phyloP scores from a whole-genome alignment of 2,797 vertebrate species.

The Lepus townsendii region DNA sequence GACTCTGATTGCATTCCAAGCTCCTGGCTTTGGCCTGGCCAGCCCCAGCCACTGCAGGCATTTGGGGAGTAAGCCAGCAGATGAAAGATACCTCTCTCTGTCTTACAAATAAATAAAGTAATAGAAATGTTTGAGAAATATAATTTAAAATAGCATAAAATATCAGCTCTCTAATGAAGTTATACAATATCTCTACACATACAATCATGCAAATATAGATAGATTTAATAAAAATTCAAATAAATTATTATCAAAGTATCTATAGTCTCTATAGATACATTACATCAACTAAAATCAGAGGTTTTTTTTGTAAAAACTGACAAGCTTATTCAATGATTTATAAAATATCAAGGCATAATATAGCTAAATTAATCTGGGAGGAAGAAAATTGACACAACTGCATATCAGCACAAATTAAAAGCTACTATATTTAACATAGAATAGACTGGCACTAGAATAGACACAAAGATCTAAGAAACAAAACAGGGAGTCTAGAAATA shows the following conservation, averaged over 20 bases:
- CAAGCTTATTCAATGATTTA: slow-evolving; percentile 8
- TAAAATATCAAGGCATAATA: slow-evolving; percentile 15
- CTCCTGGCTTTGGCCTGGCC: too few species aligned
- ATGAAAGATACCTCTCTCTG: too few species aligned
- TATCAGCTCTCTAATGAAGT: neutral
- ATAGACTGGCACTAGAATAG: neutral
- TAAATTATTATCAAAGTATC: neutral
- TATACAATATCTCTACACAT: neutral
- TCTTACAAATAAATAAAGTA: too few species aligned
- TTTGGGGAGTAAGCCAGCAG: too few species aligned
- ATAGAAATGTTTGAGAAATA: too few species aligned
- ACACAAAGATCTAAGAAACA: neutral
- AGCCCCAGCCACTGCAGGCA: too few species aligned
- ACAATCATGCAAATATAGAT: neutral
- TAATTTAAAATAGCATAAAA: slow-evolving; percentile 31
- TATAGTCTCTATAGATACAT: neutral
- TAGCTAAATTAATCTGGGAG: slow-evolving; percentile 31
- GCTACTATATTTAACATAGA: slow-evolving; percentile 18
- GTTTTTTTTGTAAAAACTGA: neutral
- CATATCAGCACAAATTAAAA: slow-evolving; percentile 8
- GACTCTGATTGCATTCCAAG: too few species aligned
- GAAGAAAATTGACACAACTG: neutral
- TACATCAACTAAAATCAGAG: slow-evolving; percentile 34
- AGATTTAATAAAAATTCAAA: slow-evolving; percentile 1
- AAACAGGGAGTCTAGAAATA: slow-evolving; percentile 22